Percentiles rank a stretch among this genome's conserved stretches.
phyloP scores from a whole-genome alignment of 2,888 invertebrate genomes.

The Horisme vitalbata region DNA sequence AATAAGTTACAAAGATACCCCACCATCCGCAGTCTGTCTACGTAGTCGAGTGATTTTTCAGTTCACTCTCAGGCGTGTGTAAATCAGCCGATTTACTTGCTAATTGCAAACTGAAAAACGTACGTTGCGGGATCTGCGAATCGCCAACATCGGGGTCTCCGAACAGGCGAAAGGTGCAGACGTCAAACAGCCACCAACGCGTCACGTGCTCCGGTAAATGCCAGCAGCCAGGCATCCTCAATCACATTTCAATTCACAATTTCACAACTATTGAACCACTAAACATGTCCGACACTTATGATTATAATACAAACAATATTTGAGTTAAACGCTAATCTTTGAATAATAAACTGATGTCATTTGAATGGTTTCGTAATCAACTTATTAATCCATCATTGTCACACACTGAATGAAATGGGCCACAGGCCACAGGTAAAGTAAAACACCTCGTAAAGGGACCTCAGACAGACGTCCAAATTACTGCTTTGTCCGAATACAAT shows the following conservation, averaged over 20 bases:
- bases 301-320: not conserved
- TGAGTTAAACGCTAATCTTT: constrained; percentile 1
- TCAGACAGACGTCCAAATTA: constrained; percentile 31
- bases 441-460: constrained; percentile 7
- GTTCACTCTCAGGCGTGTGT: no score
- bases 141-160: constrained; percentile 66
- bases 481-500: constrained; percentile 34
- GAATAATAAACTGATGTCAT: not conserved
- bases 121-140: constrained; percentile 75
- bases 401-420: no score
- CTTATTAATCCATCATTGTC: no score
- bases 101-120: no score
- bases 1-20: no score
- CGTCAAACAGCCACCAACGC: constrained; percentile 85
- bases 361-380: no score
- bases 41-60: no score
- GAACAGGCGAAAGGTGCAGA: constrained; percentile 82
- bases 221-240: constrained; percentile 75
- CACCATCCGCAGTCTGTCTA: no score
- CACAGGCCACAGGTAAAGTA: constrained; percentile 3
- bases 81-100: no score
- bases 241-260: constrained; percentile 30
- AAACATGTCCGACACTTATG: no score
- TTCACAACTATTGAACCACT: not conserved
- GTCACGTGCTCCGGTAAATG: constrained; percentile 82